Evolutionary conservation across 2,888 invertebrate species (phyloP), one percentile per base, ranked within the genome.

Genomic region (Clistopyga incitator): DNA sequence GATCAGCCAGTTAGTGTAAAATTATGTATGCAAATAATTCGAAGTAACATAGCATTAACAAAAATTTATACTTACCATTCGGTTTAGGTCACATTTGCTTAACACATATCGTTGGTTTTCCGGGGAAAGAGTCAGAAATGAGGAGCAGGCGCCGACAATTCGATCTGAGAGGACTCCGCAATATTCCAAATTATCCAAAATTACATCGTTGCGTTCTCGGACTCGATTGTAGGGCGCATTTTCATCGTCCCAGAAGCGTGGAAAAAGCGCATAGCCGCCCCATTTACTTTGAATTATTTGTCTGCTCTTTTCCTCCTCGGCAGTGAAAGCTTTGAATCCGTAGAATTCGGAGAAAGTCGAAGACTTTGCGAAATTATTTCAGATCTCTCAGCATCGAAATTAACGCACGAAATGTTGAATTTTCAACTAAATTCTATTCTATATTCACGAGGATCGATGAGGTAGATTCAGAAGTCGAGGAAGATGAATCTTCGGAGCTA

Each of bases 111-210:
- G 94, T 64, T 94, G 93, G 34, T 94, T 92, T 84, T 95, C 94
- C 0, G 95, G 95, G 0, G 94, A 94, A 59, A 94, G 93, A 81
- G 94, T 94, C 52, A 95, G 91, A 88, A 94, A 95, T 6, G 94
- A 94, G 18, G 95, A 94, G 85, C 94, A 94, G 6, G 93, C 92
- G 18, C 94, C 93, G 81, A 95, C 93, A 88, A 95, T 91, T 80
- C 95, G 94, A 81, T 94, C 93, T 0, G 95, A 94, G 15, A 95
- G 92, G 13, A 94, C 90, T 0, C 95, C 95, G 0, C 88, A 90
- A 1, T 90, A 88, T 59, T 94, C 92, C 11, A 54, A 76, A 20
- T 86, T 56, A 20, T 88, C 82, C 59, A 85, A 70, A 15, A 65
- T 65, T 61, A 84, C 65, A 15, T 84, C 85, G 2, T 77, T 65